Conservation (phyloP, 2,113 vertebrate genomes). For the Hypanus sabinus region DNA sequence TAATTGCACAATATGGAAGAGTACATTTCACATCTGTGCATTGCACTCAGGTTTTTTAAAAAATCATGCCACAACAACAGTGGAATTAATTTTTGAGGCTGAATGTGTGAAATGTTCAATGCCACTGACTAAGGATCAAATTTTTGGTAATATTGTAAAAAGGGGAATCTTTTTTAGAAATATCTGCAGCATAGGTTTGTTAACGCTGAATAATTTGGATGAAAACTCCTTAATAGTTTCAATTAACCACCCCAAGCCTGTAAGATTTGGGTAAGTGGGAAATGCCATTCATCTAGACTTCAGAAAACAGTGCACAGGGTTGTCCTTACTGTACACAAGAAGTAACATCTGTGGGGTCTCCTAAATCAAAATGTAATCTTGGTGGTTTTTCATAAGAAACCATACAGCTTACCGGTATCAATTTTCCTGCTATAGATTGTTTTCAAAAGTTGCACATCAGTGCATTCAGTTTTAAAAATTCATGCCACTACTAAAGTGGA, state of each 20-base stretch:
- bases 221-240: neutral
- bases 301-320: neutral
- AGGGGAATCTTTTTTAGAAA: neutral
- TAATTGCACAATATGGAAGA: too few relatives aligned
- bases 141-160: neutral
- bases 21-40: too few relatives aligned
- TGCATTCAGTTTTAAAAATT: too few relatives aligned
- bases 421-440: neutral
- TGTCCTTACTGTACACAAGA: neutral
- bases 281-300: neutral
- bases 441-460: too few relatives aligned
- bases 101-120: too few relatives aligned
- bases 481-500: too few relatives aligned
- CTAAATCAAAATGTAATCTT: neutral
- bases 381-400: neutral
- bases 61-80: too few relatives aligned
- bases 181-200: neutral
- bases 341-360: neutral
- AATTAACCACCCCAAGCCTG: neutral
- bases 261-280: neutral
- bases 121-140: too few relatives aligned
- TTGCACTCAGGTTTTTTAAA: too few relatives aligned
- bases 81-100: too few relatives aligned
- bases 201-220: neutral
- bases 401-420: neutral